Percentiles rank a stretch among this genome's conserved stretches.
Evolutionary conservation across 2,888 invertebrate genomes (phyloP).

Genomic region (Heteromyza rotundicornis): DNA sequence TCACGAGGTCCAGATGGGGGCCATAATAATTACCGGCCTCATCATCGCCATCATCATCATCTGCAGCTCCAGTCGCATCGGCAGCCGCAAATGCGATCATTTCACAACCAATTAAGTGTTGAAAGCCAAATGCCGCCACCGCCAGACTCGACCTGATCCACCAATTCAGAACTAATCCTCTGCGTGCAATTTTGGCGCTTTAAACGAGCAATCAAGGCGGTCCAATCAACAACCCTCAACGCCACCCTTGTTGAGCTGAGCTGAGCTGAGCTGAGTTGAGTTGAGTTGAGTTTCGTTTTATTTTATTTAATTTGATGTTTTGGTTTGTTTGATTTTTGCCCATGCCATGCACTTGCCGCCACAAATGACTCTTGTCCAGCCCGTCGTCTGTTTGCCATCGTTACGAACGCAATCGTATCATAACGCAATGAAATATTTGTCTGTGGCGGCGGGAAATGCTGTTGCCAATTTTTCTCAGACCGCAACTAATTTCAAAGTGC

Average conservation of each 20-base stretch:
- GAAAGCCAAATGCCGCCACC: slow-evolving; percentile 50
- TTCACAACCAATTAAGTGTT: slow-evolving; percentile 53
- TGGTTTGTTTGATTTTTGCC: neutral
- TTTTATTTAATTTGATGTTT: neutral
- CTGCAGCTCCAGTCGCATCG: neutral
- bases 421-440: neutral
- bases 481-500: neutral
- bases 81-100: neutral
- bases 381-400: no score
- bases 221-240: neutral
- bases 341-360: no score
- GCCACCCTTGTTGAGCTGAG: neutral
- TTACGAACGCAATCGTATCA: neutral
- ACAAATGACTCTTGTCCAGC: no score
- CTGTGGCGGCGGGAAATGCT: slow-evolving; percentile 29
- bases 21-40: no score
- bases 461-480: neutral
- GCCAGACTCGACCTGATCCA: neutral
- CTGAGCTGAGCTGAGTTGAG: no score
- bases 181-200: neutral
- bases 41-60: neutral
- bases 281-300: no score
- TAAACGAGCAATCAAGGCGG: neutral
- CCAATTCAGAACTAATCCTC: neutral
- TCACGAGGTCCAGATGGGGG: neutral